These are phyloP conservation scores for Sphyrna mokarran DNA, from an alignment of 2,113 vertebrate species.

Conservation along the genomic window DNA sequence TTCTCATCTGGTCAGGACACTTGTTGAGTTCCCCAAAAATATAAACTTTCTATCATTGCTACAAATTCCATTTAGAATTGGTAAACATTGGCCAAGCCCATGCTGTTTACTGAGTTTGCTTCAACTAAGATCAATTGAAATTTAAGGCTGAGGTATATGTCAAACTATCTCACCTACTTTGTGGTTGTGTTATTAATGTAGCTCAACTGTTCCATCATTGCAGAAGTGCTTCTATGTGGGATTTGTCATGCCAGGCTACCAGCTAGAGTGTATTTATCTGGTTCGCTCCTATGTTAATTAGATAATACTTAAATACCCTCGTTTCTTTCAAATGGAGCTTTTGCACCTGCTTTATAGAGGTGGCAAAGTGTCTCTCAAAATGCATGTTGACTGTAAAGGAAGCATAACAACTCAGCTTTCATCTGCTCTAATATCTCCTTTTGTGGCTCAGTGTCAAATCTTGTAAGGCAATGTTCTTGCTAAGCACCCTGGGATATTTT, in stretches of 20 bases:
- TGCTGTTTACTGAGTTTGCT: background rate
- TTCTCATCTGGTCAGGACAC: background rate
- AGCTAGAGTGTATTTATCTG: too few relatives aligned
- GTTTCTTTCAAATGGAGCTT: background rate
- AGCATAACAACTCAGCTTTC: background rate
- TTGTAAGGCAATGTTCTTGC: background rate
- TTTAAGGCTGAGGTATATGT: background rate
- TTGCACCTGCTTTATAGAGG: background rate
- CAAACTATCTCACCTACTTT: background rate
- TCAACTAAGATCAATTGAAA: background rate
- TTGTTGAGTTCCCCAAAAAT: background rate
- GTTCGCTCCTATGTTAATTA: background rate
- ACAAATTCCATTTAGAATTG: background rate
- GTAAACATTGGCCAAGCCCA: background rate
- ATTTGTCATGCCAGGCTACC: background rate
- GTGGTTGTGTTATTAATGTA: background rate
- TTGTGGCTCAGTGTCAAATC: background rate
- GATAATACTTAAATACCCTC: background rate
- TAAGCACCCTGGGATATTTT: background rate
- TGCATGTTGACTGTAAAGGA: background rate
- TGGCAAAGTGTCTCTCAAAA: background rate
- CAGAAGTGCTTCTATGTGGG: background rate
- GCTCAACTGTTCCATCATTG: background rate
- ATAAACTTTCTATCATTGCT: background rate
- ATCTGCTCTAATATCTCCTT: background rate